phyloP scores from a whole-genome alignment of 2,113 vertebrate species.

The Tupaia tana region DNA sequence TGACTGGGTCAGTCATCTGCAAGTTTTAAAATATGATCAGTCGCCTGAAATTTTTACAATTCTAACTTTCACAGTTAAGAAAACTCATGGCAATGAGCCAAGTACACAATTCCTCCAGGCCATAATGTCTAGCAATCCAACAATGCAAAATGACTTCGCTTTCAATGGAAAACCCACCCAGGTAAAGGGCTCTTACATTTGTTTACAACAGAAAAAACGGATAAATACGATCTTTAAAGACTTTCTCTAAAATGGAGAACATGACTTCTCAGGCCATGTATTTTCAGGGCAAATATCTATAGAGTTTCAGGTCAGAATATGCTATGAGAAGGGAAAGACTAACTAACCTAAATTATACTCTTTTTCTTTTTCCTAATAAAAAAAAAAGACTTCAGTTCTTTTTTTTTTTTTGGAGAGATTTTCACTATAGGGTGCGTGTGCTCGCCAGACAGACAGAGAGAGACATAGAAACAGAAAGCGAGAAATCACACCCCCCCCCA shows the following conservation, averaged over 20 bases:
- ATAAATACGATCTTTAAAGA: conserved; percentile 43
- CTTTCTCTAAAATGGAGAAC: neutral
- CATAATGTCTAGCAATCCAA: neutral
- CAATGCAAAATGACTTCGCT: neutral
- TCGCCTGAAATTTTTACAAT: conserved; percentile 45
- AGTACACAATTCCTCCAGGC: neutral
- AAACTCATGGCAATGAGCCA: conserved; percentile 33
- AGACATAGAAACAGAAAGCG: too few species aligned
- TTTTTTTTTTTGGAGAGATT: too few species aligned
- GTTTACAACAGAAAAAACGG: neutral
- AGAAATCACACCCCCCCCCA: too few species aligned
- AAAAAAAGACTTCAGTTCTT: neutral
- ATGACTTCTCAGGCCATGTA: conserved; percentile 1
- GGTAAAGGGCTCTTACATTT: neutral
- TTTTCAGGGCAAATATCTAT: conserved; percentile 10
- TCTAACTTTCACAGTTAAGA: conserved; percentile 58
- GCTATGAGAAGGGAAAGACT: neutral
- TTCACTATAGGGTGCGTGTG: too few species aligned
- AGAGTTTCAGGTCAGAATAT: neutral
- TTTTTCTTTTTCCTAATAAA: too few species aligned
- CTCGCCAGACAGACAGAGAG: too few species aligned
- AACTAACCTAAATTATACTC: neutral
- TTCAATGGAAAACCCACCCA: neutral
- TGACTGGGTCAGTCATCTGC: conserved; percentile 94
- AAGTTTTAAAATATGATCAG: conserved; percentile 62